phyloP scores from a whole-genome alignment of 2,888 invertebrate genomes.

The Sminthurinus aureus region DNA sequence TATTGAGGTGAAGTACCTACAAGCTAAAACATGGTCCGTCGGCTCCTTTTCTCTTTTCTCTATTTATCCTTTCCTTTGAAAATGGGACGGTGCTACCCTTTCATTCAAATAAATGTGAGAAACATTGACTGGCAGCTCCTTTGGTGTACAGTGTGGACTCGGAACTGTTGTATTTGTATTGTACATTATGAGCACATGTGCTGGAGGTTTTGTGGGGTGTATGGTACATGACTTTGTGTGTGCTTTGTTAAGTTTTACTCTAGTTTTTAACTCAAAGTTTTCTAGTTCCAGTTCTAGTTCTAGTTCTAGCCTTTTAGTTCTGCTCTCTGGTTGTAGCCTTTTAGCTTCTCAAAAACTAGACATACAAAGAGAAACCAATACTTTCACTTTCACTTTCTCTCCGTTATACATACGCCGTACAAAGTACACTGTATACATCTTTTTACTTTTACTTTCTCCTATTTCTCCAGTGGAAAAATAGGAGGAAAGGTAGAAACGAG shows the following conservation, averaged over 20 bases:
- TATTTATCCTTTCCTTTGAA: conserved; percentile 18
- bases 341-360: no score
- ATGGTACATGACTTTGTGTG: no score
- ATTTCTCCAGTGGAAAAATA: neutral
- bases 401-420: neutral
- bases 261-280: neutral
- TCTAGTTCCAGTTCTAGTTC: no score
- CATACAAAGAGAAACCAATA: no score
- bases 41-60: no score
- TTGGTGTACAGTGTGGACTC: neutral
- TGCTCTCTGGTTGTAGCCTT: no score
- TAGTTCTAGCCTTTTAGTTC: neutral
- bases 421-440: neutral
- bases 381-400: neutral
- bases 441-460: neutral
- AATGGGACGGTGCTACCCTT: neutral
- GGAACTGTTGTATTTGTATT: neutral
- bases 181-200: neutral
- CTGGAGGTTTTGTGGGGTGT: no score
- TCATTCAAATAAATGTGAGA: conserved; percentile 20
- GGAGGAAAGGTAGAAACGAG: neutral
- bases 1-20: neutral
- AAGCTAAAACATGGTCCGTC: neutral
- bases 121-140: conserved; percentile 6
- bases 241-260: neutral